Evolutionary conservation across 2,888 invertebrate species (phyloP).

Genomic region (Trichopria drosophilae): DNA sequence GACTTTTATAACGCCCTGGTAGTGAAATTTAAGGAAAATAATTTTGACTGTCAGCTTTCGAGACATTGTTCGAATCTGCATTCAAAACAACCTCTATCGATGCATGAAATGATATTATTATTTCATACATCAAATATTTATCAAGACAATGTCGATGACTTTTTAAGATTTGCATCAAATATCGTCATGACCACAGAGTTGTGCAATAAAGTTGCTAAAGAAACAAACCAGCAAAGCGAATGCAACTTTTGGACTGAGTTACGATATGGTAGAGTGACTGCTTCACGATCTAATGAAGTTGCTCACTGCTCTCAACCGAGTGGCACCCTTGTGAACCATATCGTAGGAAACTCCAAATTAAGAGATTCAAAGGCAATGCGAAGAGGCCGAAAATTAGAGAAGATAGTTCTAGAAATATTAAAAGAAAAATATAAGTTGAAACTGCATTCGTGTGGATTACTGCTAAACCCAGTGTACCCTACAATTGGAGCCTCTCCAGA

Average conservation of each 20-base stretch:
- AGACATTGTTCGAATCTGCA: neutral
- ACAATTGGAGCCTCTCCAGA: conserved; percentile 32
- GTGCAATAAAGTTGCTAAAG: too few relatives aligned
- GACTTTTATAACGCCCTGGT: neutral
- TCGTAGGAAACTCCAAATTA: conserved; percentile 35
- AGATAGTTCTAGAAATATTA: conserved; percentile 19
- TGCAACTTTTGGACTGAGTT: conserved; percentile 24
- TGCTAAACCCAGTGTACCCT: conserved; percentile 21
- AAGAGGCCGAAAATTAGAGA: conserved; percentile 35
- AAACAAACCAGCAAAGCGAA: conserved; percentile 6
- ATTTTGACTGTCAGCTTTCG: too few relatives aligned
- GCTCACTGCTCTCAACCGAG: conserved; percentile 33
- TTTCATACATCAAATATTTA: too few relatives aligned
- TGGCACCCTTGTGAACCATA: conserved; percentile 33
- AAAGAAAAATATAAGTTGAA: neutral
- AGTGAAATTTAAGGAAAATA: too few relatives aligned
- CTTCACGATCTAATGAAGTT: conserved; percentile 28
- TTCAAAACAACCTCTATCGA: neutral
- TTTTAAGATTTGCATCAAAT: too few relatives aligned
- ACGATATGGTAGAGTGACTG: conserved; percentile 28
- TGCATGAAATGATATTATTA: neutral
- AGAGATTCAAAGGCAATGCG: conserved; percentile 32
- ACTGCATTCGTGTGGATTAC: conserved; percentile 19
- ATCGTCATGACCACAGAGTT: too few relatives aligned
- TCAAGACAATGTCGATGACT: too few relatives aligned